A percentile compares a stretch with the other conserved stretches of the same genome.
These are phyloP conservation scores for Aselliscus stoliczkanus DNA, from an alignment of 2,797 vertebrate species.

Conservation along the genomic window DNA sequence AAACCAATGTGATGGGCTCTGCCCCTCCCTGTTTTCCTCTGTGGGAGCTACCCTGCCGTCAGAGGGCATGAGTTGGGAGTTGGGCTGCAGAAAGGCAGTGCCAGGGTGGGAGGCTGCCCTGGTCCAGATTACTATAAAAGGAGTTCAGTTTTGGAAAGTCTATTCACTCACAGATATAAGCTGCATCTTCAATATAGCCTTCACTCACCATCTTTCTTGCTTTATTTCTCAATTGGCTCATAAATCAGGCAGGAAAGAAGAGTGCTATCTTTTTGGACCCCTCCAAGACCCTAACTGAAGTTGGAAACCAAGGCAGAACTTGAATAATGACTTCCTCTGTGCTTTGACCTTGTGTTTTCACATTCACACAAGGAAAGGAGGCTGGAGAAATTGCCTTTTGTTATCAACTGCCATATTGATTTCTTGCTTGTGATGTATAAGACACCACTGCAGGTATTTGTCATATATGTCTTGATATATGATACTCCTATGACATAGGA, in stretches of 20 bases:
- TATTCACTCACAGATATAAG: not conserved
- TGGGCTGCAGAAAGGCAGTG: not conserved
- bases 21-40: not conserved
- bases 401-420: rapidly evolving
- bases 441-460: too few relatives aligned
- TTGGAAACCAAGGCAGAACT: not conserved
- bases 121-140: not conserved
- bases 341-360: not conserved
- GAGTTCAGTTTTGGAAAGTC: not conserved
- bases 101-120: rapidly evolving
- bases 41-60: not conserved
- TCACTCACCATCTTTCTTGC: not conserved
- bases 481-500: not conserved
- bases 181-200: not conserved
- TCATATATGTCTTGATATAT: rapidly evolving
- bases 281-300: not conserved
- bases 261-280: not conserved
- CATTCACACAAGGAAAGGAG: not conserved
- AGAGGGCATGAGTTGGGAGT: rapidly evolving
- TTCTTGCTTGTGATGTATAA: not conserved
- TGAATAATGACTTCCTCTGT: not conserved
- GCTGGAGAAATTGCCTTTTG: not conserved
- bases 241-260: not conserved
- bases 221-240: not conserved
- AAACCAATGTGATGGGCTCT: not conserved